Evolutionary conservation across 2,797 vertebrate genomes (phyloP), one percentile per base, ranked within the genome.

Genomic region (Coilia nasus): DNA sequence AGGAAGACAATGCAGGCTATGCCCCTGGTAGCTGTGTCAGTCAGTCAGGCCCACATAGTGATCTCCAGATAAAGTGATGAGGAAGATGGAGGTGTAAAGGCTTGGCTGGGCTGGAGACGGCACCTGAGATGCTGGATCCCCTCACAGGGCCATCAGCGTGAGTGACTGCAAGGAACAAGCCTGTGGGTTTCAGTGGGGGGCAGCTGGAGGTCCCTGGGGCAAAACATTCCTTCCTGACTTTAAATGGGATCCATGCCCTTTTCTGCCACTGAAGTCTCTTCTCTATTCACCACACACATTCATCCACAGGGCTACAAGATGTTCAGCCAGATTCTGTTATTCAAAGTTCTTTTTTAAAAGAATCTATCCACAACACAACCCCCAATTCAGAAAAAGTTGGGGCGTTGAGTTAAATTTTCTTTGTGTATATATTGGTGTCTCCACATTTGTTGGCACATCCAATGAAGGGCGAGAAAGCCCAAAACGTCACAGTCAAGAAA

Each of bases 181-280:
- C 71, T 78, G 71, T 78, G 71, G 71, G 71, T 10, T 44, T 21
- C 71, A 56, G 9, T 31, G 6, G 67, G 60, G 67, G 82, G 60
- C 44, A 31, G n/a, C 92, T 89, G 92, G 89, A 88, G 90, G 92
- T 93, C 95, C 95, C 86, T 90, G 92, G 94, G 71, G 95, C 94
- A 89, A 93, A 87, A 93, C 95, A 96, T 96, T 95, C 91, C 87
- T 95, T 88, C 87, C 87, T 88, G 91, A 94, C 93, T 96, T 96
- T 83, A 93, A 95, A 91, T 90, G 92, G 93, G 94, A 78, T 93
- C 89, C 89, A 92, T 94, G 85, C 35, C 88, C 56, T 85, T 87
- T 85, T 25, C 46, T 78, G 82, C 82, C 81, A 9, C 81, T 83
- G 47, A 50, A 54, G 81, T n/a, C 60, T 82, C 56, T 12, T 85